Evolutionary conservation across 2,888 invertebrate genomes (phyloP).

Genomic region (Ethmia dodecea): DNA sequence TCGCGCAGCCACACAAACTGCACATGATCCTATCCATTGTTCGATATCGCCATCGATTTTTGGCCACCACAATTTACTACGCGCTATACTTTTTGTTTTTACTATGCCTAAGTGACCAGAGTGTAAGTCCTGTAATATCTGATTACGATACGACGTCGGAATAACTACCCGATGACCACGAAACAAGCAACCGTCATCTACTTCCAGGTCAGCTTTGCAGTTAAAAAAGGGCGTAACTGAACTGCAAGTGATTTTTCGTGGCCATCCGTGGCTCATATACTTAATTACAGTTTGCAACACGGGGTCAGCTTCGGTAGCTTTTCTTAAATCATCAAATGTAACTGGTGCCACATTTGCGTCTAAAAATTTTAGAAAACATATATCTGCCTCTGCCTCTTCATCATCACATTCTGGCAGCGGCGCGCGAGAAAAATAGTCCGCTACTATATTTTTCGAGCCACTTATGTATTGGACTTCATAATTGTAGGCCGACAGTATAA

Average conservation of each 20-base stretch:
- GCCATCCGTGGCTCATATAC: too few species aligned
- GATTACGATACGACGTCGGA: neutral
- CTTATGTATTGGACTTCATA: constrained; percentile 7
- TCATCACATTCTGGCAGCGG: constrained; percentile 1
- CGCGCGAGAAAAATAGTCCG: too few species aligned
- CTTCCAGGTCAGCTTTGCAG: too few species aligned
- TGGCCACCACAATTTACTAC: neutral
- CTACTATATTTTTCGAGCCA: constrained; percentile 4
- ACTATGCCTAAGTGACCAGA: constrained; percentile 8
- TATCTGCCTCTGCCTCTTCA: neutral
- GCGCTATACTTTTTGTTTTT: neutral
- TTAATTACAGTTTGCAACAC: too few species aligned
- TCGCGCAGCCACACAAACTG: neutral
- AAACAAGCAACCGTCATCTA: too few species aligned
- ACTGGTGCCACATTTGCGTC: neutral
- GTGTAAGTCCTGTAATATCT: neutral
- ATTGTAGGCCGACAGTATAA: constrained; percentile 7
- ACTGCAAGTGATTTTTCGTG: too few species aligned
- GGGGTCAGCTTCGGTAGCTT: neutral
- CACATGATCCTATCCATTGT: neutral
- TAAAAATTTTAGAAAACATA: too few species aligned
- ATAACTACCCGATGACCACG: constrained; percentile 1
- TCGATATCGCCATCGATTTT: neutral
- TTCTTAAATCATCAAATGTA: too few species aligned
- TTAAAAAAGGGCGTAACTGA: too few species aligned